Percentiles rank a stretch among this genome's conserved stretches.
Conservation (phyloP, 1,140 invertebrate species). For the Aphidius ervi region DNA sequence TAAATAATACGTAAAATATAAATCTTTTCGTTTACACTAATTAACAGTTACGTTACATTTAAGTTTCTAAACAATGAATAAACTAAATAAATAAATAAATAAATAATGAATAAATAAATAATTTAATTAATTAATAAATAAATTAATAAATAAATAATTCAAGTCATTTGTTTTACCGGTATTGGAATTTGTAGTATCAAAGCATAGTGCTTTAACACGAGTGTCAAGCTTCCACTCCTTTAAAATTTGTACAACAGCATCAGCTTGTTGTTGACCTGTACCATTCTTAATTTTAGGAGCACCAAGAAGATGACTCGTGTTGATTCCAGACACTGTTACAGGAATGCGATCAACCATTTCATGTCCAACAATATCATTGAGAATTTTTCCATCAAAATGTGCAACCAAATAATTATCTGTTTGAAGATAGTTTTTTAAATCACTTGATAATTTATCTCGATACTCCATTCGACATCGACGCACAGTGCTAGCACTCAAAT, state of each 20-base stretch:
- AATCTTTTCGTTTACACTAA: not conserved
- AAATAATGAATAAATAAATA: no score
- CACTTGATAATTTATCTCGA: constrained; percentile 15
- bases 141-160: not conserved
- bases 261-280: not conserved
- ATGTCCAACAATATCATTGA: not conserved
- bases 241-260: not conserved
- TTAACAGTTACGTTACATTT: not conserved
- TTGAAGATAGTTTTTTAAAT: constrained; percentile 27
- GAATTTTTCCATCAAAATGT: constrained; percentile 3
- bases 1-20: not conserved
- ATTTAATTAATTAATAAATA: constrained; percentile 12
- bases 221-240: not conserved
- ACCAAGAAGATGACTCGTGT: not conserved
- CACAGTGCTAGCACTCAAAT: constrained; percentile 22
- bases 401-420: not conserved
- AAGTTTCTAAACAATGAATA: no score
- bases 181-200: not conserved
- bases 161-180: not conserved
- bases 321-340: not conserved
- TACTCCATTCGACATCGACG: constrained; percentile 10
- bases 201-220: not conserved
- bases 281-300: not conserved
- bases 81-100: no score
- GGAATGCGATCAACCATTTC: not conserved